Evolutionary conservation across 2,113 vertebrate species (phyloP).

Genomic region (Camarhynchus parvulus): DNA sequence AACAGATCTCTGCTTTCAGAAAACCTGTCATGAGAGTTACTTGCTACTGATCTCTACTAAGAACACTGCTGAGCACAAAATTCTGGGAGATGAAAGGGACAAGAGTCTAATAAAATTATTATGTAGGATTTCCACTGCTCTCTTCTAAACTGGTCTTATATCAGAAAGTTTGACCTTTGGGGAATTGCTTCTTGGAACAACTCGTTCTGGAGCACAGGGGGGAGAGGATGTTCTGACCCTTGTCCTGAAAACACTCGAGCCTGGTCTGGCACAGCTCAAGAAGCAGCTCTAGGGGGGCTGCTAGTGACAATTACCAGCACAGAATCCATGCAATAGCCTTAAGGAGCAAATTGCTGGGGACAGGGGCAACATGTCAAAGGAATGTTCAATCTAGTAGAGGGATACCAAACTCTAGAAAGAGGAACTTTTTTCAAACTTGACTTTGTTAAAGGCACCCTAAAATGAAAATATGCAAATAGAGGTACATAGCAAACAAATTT

Average conservation of each 20-base stretch:
- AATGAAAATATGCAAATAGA: not conserved
- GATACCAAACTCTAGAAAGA: not conserved
- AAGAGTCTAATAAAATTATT: not conserved
- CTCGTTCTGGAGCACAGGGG: constrained; percentile 5
- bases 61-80: not conserved
- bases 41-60: not conserved
- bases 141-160: not conserved
- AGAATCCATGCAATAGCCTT: not conserved
- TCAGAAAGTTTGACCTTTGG: constrained; percentile 32
- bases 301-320: not conserved
- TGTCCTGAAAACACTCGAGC: not conserved
- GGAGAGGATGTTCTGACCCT: constrained; percentile 58
- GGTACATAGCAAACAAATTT: not conserved
- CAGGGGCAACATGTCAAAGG: not conserved
- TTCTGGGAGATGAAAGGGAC: not conserved
- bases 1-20: not conserved
- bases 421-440: not conserved
- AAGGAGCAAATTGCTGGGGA: not conserved
- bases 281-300: not conserved
- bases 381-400: not conserved
- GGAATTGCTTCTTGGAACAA: constrained; percentile 44
- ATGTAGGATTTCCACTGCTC: constrained; percentile 12
- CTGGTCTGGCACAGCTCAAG: not conserved
- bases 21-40: not conserved
- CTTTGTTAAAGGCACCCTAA: not conserved